A percentile compares a stretch with the other conserved stretches of the same genome.
Evolutionary conservation across 1,140 invertebrate genomes (phyloP).

Genomic region (Yoshiicerus persimilis): DNA sequence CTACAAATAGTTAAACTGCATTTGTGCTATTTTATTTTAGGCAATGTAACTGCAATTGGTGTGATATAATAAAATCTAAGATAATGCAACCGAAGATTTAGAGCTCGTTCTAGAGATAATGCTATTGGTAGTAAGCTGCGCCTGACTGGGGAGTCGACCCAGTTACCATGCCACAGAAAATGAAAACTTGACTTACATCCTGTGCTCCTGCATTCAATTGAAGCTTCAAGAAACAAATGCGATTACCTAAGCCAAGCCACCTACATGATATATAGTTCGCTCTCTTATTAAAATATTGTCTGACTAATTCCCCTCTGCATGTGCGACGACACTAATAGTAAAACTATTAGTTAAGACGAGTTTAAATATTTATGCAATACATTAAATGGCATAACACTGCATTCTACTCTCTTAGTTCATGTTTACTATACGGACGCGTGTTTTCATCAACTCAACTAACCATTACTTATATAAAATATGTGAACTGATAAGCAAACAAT

Average conservation of each 20-base stretch:
- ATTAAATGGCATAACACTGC: not conserved
- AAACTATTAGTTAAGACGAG: not conserved
- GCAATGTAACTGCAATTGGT: not conserved
- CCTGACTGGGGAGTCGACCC: not conserved
- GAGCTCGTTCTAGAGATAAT: not conserved
- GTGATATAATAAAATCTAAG: not conserved
- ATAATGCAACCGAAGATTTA: not conserved
- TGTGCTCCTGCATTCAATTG: not conserved
- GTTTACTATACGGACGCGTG: not conserved
- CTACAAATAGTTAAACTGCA: not conserved
- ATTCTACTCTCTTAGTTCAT: too few species aligned
- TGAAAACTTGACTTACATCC: conserved; percentile 17
- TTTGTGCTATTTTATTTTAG: not conserved
- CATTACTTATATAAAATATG: not conserved
- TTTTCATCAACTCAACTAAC: not conserved
- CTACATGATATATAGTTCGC: not conserved
- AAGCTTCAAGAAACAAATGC: not conserved
- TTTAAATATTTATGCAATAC: not conserved
- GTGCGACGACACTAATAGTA: not conserved
- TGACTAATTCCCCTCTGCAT: not conserved
- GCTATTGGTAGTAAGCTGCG: not conserved
- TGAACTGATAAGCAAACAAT: not conserved
- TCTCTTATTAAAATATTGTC: not conserved
- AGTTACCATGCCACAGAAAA: conserved; percentile 13
- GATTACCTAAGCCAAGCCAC: not conserved